These are phyloP conservation scores for Cichladusa arquata DNA, from an alignment of 2,113 vertebrate genomes.

Conservation along the genomic window DNA sequence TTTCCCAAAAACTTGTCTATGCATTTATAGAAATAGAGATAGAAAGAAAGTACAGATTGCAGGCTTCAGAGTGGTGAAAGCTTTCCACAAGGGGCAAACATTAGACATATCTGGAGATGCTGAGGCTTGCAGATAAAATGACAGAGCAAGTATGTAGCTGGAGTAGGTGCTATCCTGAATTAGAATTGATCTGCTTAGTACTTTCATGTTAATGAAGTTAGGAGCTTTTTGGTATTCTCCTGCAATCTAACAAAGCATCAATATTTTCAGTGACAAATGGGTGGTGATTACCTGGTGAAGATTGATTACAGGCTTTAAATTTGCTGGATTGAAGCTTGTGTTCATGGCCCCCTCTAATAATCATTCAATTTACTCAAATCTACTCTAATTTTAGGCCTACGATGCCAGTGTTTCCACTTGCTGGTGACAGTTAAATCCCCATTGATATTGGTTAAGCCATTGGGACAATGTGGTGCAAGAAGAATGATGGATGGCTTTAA, in stretches of 20 bases:
- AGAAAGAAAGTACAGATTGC: background rate
- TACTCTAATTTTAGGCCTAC: slow-evolving; percentile 54
- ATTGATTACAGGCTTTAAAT: slow-evolving; percentile 34
- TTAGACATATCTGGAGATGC: background rate
- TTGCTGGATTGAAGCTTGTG: background rate
- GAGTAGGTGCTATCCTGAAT: slow-evolving; percentile 37
- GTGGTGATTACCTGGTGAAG: slow-evolving; percentile 44
- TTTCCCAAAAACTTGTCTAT: background rate
- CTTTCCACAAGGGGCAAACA: background rate
- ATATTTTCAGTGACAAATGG: slow-evolving; percentile 55
- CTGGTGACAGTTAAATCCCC: slow-evolving; percentile 57
- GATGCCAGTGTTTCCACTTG: slow-evolving; percentile 29
- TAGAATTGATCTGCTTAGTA: slow-evolving; percentile 8
- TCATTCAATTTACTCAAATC: slow-evolving; percentile 63
- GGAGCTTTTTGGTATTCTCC: slow-evolving; percentile 8
- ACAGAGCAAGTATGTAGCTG: background rate
- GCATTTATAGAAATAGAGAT: background rate
- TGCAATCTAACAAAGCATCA: slow-evolving; percentile 40
- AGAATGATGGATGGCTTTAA: slow-evolving; percentile 79
- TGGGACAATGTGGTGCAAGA: slow-evolving; percentile 54
- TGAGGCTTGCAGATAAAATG: background rate
- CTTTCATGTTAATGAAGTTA: slow-evolving; percentile 41
- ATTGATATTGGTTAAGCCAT: slow-evolving; percentile 55
- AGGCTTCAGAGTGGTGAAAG: background rate
- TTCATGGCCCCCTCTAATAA: slow-evolving; percentile 26